Evolutionary conservation across 2,888 invertebrate genomes (phyloP).

Genomic region (Tanytarsus gracilentus): DNA sequence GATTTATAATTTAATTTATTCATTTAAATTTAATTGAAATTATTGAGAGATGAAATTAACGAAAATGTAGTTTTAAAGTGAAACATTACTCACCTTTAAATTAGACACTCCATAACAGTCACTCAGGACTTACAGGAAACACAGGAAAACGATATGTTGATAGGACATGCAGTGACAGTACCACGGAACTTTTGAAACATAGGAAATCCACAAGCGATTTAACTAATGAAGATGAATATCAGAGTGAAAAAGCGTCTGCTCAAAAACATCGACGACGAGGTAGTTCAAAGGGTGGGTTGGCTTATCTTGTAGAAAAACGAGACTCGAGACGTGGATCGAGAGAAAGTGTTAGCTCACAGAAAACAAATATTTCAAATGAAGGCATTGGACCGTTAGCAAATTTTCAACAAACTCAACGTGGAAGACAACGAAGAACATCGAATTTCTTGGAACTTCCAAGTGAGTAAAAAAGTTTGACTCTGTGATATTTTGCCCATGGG

Average conservation of each 20-base stretch:
- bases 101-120: constrained; percentile 41
- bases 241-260: constrained; percentile 1
- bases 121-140: constrained; percentile 36
- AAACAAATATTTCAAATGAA: constrained; percentile 65
- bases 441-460: constrained; percentile 82
- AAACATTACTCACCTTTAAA: neutral
- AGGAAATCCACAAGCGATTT: constrained; percentile 72
- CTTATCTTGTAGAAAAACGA: constrained; percentile 73
- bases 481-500: neutral
- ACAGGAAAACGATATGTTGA: constrained; percentile 34
- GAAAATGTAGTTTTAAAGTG: neutral
- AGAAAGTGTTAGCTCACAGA: constrained; percentile 55
- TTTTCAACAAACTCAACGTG: constrained; percentile 67
- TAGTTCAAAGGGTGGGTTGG: constrained; percentile 53
- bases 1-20: neutral
- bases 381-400: constrained; percentile 67
- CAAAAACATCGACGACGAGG: constrained; percentile 59
- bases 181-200: constrained; percentile 44
- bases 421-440: constrained; percentile 70
- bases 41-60: neutral
- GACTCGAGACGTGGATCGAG: constrained; percentile 77
- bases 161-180: constrained; percentile 43
- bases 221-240: constrained; percentile 44
- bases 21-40: neutral
- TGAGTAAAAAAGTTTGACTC: constrained; percentile 40